A percentile compares a stretch with the other conserved stretches of the same genome.
Conservation (phyloP, 2,113 vertebrate species). For the Epinephelus cyanopodus region DNA sequence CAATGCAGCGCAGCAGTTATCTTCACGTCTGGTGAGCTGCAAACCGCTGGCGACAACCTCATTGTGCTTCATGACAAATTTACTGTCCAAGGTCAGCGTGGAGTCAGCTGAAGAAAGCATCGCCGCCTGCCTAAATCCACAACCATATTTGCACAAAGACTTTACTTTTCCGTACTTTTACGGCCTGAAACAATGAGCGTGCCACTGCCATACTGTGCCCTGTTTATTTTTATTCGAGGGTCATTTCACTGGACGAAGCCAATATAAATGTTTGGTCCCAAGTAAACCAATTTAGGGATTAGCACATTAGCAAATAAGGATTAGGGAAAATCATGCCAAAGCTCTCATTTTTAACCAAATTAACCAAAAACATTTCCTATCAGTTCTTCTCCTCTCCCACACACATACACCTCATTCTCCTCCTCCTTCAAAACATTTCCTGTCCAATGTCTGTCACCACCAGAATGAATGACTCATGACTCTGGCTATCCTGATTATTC, state of each 20-base stretch:
- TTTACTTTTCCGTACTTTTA: slow-evolving; percentile 30
- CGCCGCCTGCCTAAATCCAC: slow-evolving; percentile 30
- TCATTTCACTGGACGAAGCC: slow-evolving; percentile 27
- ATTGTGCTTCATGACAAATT: slow-evolving; percentile 55
- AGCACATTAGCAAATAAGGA: slow-evolving; percentile 27
- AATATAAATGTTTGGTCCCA: slow-evolving; percentile 45
- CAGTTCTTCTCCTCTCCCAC: background rate
- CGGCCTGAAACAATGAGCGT: slow-evolving; percentile 16
- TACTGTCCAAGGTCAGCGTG: slow-evolving; percentile 46
- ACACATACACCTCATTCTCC: background rate
- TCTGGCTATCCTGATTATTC: slow-evolving; percentile 42
- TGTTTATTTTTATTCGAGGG: slow-evolving; percentile 38
- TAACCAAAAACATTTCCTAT: background rate
- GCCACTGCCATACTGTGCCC: slow-evolving; percentile 5
- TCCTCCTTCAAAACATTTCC: slow-evolving; percentile 35
- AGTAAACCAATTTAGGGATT: slow-evolving; percentile 37
- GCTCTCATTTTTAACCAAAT: slow-evolving; percentile 18
- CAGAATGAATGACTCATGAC: slow-evolving; percentile 54
- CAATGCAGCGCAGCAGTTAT: slow-evolving; percentile 14
- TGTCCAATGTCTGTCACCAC: slow-evolving; percentile 46
- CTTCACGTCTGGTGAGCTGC: slow-evolving; percentile 28
- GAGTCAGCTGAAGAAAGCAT: slow-evolving; percentile 33
- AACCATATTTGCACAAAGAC: slow-evolving; percentile 17
- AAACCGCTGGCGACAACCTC: slow-evolving; percentile 45
- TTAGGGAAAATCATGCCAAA: background rate